A percentile compares a stretch with the other conserved stretches of the same genome.
These are phyloP conservation scores for Heliornis fulica DNA, from an alignment of 2,113 vertebrate species.

Conservation along the genomic window DNA sequence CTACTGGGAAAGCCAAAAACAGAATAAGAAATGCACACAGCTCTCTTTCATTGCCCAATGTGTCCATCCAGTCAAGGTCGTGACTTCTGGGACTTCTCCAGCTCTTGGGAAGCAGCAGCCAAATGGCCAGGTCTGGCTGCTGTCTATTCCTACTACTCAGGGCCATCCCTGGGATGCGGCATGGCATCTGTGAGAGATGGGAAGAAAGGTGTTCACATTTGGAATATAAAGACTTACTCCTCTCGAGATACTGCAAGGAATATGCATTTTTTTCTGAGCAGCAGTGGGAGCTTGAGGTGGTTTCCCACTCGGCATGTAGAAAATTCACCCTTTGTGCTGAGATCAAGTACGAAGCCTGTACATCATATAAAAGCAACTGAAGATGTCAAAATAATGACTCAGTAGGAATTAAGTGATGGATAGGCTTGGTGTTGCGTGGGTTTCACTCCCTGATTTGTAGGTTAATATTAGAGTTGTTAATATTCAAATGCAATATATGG, in stretches of 20 bases:
- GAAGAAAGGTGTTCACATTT: background rate
- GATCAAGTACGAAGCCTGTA: background rate
- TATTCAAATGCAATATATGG: background rate
- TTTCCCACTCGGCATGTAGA: background rate
- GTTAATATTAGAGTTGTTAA: background rate
- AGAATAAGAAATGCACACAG: rapidly evolving
- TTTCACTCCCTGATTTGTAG: background rate
- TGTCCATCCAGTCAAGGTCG: background rate
- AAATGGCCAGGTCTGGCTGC: rapidly evolving
- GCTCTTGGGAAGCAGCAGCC: background rate
- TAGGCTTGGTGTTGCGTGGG: background rate
- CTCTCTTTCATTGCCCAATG: background rate
- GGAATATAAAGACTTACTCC: background rate
- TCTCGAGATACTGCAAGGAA: background rate
- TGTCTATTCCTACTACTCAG: background rate
- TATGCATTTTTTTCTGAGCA: background rate
- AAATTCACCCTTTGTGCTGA: background rate
- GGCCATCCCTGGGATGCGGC: background rate
- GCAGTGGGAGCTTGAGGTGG: background rate
- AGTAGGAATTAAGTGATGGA: background rate
- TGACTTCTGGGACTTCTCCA: background rate
- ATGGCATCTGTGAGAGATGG: background rate
- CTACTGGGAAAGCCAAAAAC: background rate
- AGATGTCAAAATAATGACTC: background rate
- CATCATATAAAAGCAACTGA: background rate